Percentiles rank a stretch among this genome's conserved stretches.
phyloP scores from a whole-genome alignment of 2,113 vertebrate species.

The Formicarius rufipectus region DNA sequence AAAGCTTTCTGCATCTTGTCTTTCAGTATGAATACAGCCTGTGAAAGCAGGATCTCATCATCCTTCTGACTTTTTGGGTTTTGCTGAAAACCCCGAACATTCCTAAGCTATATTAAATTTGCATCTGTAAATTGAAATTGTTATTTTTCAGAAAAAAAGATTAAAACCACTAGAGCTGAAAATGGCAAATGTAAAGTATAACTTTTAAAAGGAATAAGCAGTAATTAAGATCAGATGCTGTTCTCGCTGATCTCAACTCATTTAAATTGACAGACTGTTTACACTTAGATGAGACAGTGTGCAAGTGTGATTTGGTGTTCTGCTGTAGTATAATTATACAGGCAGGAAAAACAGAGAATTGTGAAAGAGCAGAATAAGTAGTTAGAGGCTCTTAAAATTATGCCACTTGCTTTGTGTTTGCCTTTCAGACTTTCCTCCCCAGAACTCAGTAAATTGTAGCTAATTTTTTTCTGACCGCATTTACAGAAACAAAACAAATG shows the following conservation, averaged over 20 bases:
- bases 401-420: background rate
- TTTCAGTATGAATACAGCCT: background rate
- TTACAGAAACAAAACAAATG: background rate
- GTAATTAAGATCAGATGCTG: slow-evolving; percentile 32
- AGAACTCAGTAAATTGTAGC: background rate
- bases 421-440: background rate
- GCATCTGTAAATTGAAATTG: background rate
- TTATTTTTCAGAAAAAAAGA: background rate
- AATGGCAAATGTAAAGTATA: background rate
- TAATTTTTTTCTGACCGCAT: background rate
- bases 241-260: background rate
- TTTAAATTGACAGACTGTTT: slow-evolving; percentile 18
- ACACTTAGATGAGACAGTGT: background rate
- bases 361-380: background rate
- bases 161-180: background rate
- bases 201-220: slow-evolving; percentile 10
- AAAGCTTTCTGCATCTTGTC: background rate
- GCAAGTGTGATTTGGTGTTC: background rate
- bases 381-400: background rate
- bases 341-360: background rate
- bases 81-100: background rate
- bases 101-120: background rate
- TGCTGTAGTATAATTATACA: background rate
- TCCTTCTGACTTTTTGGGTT: background rate
- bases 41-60: background rate